These are phyloP conservation scores for Cephalotes varians DNA, from an alignment of 2,888 invertebrate species.

Conservation along the genomic window DNA sequence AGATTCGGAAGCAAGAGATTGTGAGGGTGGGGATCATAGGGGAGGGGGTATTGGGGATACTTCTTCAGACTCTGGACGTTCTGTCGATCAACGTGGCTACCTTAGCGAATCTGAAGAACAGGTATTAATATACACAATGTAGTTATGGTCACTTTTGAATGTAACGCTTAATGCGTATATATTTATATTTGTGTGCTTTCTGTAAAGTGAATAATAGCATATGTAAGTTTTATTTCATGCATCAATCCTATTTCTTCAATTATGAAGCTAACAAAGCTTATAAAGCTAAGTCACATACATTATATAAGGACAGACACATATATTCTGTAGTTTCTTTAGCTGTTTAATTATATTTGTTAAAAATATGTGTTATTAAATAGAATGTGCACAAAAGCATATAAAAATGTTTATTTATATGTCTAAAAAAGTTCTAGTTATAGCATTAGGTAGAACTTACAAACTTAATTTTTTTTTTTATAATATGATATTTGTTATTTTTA, in stretches of 20 bases:
- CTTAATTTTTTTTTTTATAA: neutral
- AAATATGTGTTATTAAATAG: neutral
- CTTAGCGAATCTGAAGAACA: slow-evolving; percentile 83
- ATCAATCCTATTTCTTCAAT: slow-evolving; percentile 10
- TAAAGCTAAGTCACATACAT: slow-evolving; percentile 10
- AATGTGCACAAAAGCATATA: neutral
- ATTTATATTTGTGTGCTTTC: slow-evolving; percentile 78
- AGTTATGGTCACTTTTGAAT: slow-evolving; percentile 57
- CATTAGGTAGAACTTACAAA: slow-evolving; percentile 18
- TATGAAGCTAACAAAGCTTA: no score
- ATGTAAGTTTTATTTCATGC: slow-evolving; percentile 76
- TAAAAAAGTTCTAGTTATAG: neutral
- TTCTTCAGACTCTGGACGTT: slow-evolving; percentile 81
- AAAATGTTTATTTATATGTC: slow-evolving; percentile 5
- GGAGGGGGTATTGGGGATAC: slow-evolving; percentile 80
- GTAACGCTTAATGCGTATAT: slow-evolving; percentile 18
- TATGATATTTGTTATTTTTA: neutral
- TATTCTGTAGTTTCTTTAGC: slow-evolving; percentile 9
- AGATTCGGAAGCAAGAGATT: slow-evolving; percentile 80
- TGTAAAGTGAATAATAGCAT: slow-evolving; percentile 63
- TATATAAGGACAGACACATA: neutral
- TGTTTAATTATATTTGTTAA: neutral
- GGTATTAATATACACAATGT: slow-evolving; percentile 78
- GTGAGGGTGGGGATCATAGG: slow-evolving; percentile 81
- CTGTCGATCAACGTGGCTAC: slow-evolving; percentile 82